phyloP scores from a whole-genome alignment of 2,113 vertebrate genomes.

The Anarhynchus alexandrinus region DNA sequence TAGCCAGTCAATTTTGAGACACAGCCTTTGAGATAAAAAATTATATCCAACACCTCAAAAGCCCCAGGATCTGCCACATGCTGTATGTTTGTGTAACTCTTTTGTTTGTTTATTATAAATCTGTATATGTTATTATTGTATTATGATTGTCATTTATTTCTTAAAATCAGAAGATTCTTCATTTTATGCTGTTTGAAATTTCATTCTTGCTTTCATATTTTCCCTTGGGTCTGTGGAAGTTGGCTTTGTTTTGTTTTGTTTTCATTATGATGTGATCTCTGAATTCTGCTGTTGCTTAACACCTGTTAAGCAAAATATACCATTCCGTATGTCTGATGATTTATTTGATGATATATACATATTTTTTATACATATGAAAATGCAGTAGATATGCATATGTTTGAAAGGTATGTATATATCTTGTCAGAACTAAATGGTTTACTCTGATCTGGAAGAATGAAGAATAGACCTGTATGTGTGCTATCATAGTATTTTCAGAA shows the following conservation, averaged over 20 bases:
- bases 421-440: neutral
- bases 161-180: neutral
- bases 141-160: neutral
- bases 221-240: neutral
- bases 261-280: neutral
- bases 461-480: accelerated
- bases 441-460: neutral
- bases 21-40: neutral
- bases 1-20: neutral
- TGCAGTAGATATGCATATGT: neutral
- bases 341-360: neutral
- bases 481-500: neutral
- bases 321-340: neutral
- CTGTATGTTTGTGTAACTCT: neutral
- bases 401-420: neutral
- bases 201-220: neutral
- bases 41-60: neutral
- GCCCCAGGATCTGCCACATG: neutral
- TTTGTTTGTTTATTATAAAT: neutral
- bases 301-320: neutral
- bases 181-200: neutral
- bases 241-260: neutral
- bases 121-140: neutral
- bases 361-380: neutral
- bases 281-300: neutral